Conservation (phyloP, 2,113 vertebrate species). For the Nestor notabilis region DNA sequence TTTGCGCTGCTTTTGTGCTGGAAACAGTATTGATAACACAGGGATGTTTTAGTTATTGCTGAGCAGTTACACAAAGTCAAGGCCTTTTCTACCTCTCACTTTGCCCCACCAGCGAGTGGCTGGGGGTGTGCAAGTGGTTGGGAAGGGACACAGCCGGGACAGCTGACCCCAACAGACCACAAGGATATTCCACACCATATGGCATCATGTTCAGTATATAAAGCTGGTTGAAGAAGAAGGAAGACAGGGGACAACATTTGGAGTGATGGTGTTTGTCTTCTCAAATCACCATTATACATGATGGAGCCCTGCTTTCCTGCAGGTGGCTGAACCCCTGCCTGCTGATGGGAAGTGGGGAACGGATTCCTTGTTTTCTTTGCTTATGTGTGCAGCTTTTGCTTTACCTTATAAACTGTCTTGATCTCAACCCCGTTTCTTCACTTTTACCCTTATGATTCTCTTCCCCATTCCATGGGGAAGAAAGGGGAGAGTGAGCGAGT, state of each 20-base stretch:
- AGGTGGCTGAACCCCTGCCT: neutral
- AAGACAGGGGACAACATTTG: neutral
- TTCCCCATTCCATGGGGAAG: neutral
- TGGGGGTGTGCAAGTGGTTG: neutral
- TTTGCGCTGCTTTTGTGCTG: neutral
- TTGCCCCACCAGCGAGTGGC: neutral
- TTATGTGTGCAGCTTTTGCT: neutral
- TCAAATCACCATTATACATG: neutral
- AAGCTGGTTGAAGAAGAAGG: neutral
- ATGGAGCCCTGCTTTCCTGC: neutral
- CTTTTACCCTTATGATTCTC: neutral
- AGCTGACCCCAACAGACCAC: neutral
- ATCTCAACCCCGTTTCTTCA: neutral
- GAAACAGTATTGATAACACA: neutral
- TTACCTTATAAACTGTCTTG: neutral
- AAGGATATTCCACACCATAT: neutral
- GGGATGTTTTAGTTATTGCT: neutral
- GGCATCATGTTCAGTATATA: neutral
- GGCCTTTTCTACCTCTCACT: neutral
- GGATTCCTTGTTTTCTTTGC: neutral
- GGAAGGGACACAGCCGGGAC: neutral
- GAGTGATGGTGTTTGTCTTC: neutral
- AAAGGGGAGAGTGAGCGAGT: neutral
- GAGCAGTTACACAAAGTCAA: accelerated
- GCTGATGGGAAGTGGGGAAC: neutral